These are phyloP conservation scores for Orientallactaga sibirica DNA, from an alignment of 2,797 vertebrate genomes.

Conservation along the genomic window DNA sequence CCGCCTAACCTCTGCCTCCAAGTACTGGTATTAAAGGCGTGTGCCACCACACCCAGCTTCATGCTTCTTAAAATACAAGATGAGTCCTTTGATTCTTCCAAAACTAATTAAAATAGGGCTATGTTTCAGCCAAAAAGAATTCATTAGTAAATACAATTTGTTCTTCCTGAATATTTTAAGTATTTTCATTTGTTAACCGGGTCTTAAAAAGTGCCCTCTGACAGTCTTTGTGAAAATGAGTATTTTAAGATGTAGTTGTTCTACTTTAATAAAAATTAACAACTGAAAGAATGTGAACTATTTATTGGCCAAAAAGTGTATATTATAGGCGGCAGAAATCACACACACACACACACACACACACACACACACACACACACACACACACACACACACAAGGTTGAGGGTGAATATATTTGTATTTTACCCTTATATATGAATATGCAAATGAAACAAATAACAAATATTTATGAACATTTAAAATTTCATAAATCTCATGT, in stretches of 20 bases:
- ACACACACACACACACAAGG: too few relatives aligned
- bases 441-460: neutral
- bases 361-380: too few relatives aligned
- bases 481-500: neutral
- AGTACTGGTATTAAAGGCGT: too few relatives aligned
- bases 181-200: neutral
- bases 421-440: neutral
- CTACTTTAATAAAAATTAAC: conserved; percentile 12
- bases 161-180: neutral
- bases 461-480: neutral
- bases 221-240: neutral
- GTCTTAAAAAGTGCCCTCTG: conserved; percentile 14
- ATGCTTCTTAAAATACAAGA: neutral
- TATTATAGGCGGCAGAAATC: neutral
- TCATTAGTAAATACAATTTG: neutral
- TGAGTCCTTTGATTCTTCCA: neutral
- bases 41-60: too few relatives aligned
- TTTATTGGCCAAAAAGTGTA: neutral
- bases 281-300: neutral
- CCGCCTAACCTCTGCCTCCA: too few relatives aligned
- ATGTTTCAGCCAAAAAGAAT: neutral
- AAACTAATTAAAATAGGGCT: neutral
- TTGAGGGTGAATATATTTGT: neutral
- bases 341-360: neutral
- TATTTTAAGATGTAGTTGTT: neutral